phyloP scores from a whole-genome alignment of 2,888 invertebrate species.

The Phaedon cochleariae region DNA sequence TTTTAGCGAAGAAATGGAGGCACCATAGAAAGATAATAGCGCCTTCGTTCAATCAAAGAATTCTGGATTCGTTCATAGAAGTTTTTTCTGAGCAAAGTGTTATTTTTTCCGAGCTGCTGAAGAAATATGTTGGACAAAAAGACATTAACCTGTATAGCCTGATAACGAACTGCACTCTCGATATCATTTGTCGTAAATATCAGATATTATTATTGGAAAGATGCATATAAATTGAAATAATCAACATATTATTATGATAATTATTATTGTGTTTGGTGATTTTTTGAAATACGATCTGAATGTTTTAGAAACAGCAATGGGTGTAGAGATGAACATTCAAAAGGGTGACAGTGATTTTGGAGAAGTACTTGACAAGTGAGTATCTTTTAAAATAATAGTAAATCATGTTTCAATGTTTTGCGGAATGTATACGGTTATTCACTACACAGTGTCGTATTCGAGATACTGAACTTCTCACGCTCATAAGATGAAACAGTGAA shows the following conservation, averaged over 20 bases:
- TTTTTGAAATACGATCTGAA: too few relatives aligned
- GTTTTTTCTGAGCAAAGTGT: conserved; percentile 69
- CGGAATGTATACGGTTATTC: too few relatives aligned
- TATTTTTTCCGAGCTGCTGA: conserved; percentile 63
- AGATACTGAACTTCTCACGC: too few relatives aligned
- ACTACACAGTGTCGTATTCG: too few relatives aligned
- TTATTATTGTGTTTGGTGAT: too few relatives aligned
- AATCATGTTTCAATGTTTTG: too few relatives aligned
- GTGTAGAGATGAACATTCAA: conserved; percentile 32
- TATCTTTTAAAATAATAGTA: neutral
- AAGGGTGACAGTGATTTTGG: conserved; percentile 21
- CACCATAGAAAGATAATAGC: conserved; percentile 67
- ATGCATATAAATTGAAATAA: neutral
- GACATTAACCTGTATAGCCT: conserved; percentile 66
- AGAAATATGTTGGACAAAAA: conserved; percentile 54
- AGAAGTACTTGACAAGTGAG: conserved; percentile 30
- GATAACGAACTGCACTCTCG: conserved; percentile 68
- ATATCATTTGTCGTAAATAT: conserved; percentile 69
- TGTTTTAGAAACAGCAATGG: conserved; percentile 36
- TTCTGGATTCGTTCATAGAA: conserved; percentile 69
- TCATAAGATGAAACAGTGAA: too few relatives aligned
- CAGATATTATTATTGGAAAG: neutral
- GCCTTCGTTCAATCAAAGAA: conserved; percentile 71
- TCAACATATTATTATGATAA: neutral
- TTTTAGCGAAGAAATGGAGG: conserved; percentile 70